Percentiles rank a stretch among this genome's conserved stretches.
These are phyloP conservation scores for Tachystola acroxantha DNA, from an alignment of 2,888 invertebrate genomes.

Conservation along the genomic window DNA sequence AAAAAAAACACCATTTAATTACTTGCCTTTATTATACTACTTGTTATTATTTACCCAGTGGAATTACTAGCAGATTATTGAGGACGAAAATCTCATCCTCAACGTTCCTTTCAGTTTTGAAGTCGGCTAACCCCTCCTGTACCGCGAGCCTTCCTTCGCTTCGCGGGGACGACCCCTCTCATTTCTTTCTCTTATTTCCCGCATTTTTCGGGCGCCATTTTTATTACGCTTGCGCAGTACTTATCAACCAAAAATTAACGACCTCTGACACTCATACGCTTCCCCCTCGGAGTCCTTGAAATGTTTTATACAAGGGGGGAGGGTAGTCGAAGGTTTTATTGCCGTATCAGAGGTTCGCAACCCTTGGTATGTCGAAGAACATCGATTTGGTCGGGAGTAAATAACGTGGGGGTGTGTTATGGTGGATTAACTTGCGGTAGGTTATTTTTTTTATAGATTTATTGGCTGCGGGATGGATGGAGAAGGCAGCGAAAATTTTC, in stretches of 20 bases:
- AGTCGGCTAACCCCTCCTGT: constrained; percentile 22
- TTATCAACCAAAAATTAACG: constrained; percentile 10
- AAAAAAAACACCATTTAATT: too few relatives aligned
- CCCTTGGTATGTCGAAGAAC: constrained; percentile 30
- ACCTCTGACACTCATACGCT: neutral
- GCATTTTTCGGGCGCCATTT: constrained; percentile 72
- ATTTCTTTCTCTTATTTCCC: constrained; percentile 74
- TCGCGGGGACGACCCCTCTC: constrained; percentile 27
- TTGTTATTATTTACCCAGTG: too few relatives aligned
- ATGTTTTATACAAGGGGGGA: neutral
- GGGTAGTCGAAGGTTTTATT: neutral
- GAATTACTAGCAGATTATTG: too few relatives aligned
- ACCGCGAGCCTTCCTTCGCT: constrained; percentile 44
- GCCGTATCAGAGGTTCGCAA: constrained; percentile 10
- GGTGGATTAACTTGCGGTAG: constrained; percentile 30
- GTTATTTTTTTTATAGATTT: constrained; percentile 27
- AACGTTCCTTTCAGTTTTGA: constrained; percentile 10
- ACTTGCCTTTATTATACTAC: too few relatives aligned
- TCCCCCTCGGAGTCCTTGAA: neutral
- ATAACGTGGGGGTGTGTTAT: constrained; percentile 44
- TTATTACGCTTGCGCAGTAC: constrained; percentile 62
- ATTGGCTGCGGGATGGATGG: constrained; percentile 1
- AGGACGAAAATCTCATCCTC: constrained; percentile 4
- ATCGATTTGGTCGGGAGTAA: constrained; percentile 66
- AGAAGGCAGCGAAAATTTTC: too few relatives aligned